Evolutionary conservation across 2,888 invertebrate species (phyloP), one percentile per base, ranked within the genome.

Genomic region (Leptogaster cylindrica): DNA sequence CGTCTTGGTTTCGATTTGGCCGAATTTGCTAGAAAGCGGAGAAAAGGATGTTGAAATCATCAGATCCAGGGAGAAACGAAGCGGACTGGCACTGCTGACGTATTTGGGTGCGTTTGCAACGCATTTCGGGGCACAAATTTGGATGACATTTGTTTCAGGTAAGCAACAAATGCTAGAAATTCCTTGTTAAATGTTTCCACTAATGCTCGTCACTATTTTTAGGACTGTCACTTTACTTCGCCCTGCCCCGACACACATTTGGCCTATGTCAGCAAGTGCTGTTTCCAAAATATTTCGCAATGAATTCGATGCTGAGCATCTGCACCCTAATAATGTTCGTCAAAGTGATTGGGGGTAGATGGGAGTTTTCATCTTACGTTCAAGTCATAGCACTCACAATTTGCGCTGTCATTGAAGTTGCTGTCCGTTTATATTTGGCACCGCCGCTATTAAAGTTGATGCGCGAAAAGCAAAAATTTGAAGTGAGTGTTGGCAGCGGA

Each of bases 91-190:
- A 72, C 83, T 85, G 51, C 85, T 93, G 67, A 80, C 91, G 20
- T 93, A 94, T 79, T 83, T 95, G 28, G 86, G 86, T 0, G 87
- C 91, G 6, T 91, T 94, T 73, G 89, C 91, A 70, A 87, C 88
- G 66, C 93, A 94, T 78, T 88, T 93, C 73, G 95, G 95, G 28
- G 86, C 92, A 16, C 94, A 95, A 82, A 86, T 94, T 72, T 95
- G 95, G 95, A 95, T 95, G 92, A 93, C 94, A 8, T 91, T 95
- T 76, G 86, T 95, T 31, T 94, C 94, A 76, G 92, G 92, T 92
- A 79, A 44, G 36, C n/a, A n/a, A n/a, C n/a, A n/a, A n/a, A n/a
- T n/a, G n/a, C n/a, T n/a, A n/a, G n/a, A 39, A 41, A 41, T 1
- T 41, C 14, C 39, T 39, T n/a, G n/a, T n/a, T n/a, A n/a, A n/a